Evolutionary conservation across 2,113 vertebrate species (phyloP), one percentile per base, ranked within the genome.

Genomic region (Sarotherodon lohbergeri): DNA sequence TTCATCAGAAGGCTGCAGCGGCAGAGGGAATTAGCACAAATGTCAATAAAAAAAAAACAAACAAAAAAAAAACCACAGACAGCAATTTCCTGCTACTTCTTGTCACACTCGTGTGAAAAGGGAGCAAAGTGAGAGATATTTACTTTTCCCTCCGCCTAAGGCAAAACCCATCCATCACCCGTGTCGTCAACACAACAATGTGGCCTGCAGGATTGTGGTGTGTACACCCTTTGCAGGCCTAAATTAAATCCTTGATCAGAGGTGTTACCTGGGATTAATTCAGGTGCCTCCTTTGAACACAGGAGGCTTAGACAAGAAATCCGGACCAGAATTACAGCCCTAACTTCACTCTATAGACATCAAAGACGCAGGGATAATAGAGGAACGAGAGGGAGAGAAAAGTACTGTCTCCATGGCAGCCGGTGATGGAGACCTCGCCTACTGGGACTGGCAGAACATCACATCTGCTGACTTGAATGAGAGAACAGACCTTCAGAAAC

Each of bases 181-280:
- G 78, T 63, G 82, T 85, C 94, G 93, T 95, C 95, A 93, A 89
- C 89, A 88, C 89, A 89, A 95, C 94, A 90, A 92, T 93, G 92
- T 90, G 83, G 88, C 90, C 86, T 87, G 88, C 91, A 88, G 86
- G 91, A 94, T 86, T 76, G 36, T 50, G 81, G 85, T 63, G 76
- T 54, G 61, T 87, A 88, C 87, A 91, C 84, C 90, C 88, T 92
- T 91, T 93, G 82, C n/a, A 83, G 88, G 89, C 88, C 88, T 90
- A 94, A 93, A 95, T 95, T 86, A 95, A 95, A 94, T 93, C 92
- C 92, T 91, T 92, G 91, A 96, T 94, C 94, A 91, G 88, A 87
- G 80, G 90, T 90, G 91, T 92, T 95, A 93, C 91, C 91, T 93
- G 89, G 87, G 94, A 96, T 95, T 95, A 95, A 95, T 95, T 90